Evolutionary conservation across 1,140 invertebrate species (phyloP).

Genomic region (Drosophila prosaltans): DNA sequence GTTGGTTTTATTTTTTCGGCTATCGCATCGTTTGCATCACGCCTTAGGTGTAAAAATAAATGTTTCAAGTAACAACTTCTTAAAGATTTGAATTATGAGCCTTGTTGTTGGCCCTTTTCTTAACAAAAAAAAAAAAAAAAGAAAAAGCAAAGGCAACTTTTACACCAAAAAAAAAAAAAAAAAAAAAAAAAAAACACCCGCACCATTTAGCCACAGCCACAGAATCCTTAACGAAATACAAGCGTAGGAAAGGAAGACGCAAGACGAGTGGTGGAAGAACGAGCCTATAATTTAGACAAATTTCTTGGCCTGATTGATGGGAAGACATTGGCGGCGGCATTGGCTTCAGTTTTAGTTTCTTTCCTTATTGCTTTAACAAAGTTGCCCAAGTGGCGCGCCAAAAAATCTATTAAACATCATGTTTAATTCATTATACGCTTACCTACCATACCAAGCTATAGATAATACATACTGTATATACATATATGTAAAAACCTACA

Average conservation of each 20-base stretch:
- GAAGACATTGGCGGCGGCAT: conserved; percentile 37
- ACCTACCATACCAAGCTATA: neutral
- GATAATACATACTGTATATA: neutral
- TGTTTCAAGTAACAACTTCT: conserved; percentile 80
- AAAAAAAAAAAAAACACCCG: neutral
- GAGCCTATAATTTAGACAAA: conserved; percentile 75
- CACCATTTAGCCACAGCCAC: neutral
- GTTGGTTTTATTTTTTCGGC: conserved; percentile 26
- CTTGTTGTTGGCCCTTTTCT: conserved; percentile 42
- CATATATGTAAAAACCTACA: conserved; percentile 2
- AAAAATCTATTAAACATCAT: conserved; percentile 67
- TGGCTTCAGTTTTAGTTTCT: conserved; percentile 10
- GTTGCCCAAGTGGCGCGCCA: conserved; percentile 62
- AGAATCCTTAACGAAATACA: neutral
- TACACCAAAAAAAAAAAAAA: neutral
- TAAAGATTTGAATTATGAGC: conserved; percentile 76
- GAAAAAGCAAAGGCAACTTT: neutral
- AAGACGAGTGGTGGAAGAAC: no score
- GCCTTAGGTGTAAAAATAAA: conserved; percentile 81
- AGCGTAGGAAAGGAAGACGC: no score
- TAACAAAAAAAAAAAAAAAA: conserved; percentile 26
- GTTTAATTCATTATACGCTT: conserved; percentile 28
- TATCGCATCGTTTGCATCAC: conserved; percentile 55
- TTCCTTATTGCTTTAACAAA: conserved; percentile 51
- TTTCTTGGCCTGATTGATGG: conserved; percentile 71